Evolutionary conservation across 30 jellyfish, hydroid and myxozoan species (phyloP).

Genomic region (Aurelia sp.): DNA sequence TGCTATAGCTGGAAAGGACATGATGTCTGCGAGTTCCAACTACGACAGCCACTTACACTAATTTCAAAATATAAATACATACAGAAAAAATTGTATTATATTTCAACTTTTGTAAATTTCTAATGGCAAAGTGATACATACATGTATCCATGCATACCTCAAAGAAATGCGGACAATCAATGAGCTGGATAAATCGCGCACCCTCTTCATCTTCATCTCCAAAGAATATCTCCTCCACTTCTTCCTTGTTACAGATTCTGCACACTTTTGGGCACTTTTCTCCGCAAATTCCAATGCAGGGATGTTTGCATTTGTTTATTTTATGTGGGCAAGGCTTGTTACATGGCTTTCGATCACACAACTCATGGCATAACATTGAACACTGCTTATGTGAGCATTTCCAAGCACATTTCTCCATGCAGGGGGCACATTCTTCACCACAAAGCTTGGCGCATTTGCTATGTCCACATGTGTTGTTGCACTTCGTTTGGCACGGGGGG

Average conservation of each 20-base stretch:
- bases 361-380: constrained; percentile 52
- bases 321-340: constrained; percentile 29
- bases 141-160: neutral
- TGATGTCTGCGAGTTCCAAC: too few species aligned
- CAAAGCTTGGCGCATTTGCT: constrained; percentile 40
- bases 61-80: too few species aligned
- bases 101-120: too few species aligned
- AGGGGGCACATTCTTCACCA: constrained; percentile 60
- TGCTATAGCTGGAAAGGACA: too few species aligned
- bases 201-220: constrained; percentile 80
- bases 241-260: constrained; percentile 56
- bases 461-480: constrained; percentile 50
- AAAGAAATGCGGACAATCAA: constrained; percentile 73
- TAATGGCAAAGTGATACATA: too few species aligned
- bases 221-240: constrained; percentile 80
- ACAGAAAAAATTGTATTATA: too few species aligned
- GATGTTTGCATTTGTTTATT: constrained; percentile 53
- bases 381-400: constrained; percentile 61
- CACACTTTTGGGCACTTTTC: constrained; percentile 73
- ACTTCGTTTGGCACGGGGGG: constrained; percentile 66
- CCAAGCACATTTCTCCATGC: constrained; percentile 56
- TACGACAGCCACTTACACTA: too few species aligned
- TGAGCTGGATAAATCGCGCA: constrained; percentile 68
- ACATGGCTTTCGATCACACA: constrained; percentile 69
- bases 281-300: constrained; percentile 75